A percentile compares a stretch with the other conserved stretches of the same genome.
phyloP scores from a whole-genome alignment of 2,113 vertebrate genomes.

The Callorhinus ursinus region DNA sequence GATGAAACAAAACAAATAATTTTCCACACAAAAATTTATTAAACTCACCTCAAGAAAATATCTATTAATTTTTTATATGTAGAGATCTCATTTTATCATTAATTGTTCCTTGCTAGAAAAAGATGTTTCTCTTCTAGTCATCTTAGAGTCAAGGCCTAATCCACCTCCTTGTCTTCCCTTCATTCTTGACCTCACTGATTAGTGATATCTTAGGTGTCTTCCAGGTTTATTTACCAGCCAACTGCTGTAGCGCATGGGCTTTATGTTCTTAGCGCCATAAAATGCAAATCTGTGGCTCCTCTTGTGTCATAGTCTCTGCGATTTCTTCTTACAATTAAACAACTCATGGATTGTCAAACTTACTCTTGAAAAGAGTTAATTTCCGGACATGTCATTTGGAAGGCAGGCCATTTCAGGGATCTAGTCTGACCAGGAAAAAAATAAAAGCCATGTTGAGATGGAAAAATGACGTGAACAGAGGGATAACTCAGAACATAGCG shows the following conservation, averaged over 20 bases:
- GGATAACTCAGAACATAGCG: not conserved
- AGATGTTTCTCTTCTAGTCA: not conserved
- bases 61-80: conserved; percentile 18
- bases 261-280: not conserved
- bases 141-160: not conserved
- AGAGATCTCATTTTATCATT: not conserved
- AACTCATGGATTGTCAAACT: not conserved
- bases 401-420: not conserved
- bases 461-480: not conserved
- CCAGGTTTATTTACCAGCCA: not conserved
- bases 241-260: too few species aligned
- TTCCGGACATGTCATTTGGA: not conserved
- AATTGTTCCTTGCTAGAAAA: not conserved
- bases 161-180: not conserved
- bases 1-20: conserved; percentile 8
- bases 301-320: not conserved
- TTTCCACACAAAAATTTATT: conserved; percentile 40
- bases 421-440: not conserved
- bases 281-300: not conserved
- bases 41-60: conserved; percentile 42
- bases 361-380: not conserved
- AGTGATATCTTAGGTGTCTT: not conserved
- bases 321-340: not conserved
- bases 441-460: not conserved
- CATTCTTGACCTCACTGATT: not conserved